phyloP scores from a whole-genome alignment of 2,797 vertebrate species.

The Neosalanx taihuensis region DNA sequence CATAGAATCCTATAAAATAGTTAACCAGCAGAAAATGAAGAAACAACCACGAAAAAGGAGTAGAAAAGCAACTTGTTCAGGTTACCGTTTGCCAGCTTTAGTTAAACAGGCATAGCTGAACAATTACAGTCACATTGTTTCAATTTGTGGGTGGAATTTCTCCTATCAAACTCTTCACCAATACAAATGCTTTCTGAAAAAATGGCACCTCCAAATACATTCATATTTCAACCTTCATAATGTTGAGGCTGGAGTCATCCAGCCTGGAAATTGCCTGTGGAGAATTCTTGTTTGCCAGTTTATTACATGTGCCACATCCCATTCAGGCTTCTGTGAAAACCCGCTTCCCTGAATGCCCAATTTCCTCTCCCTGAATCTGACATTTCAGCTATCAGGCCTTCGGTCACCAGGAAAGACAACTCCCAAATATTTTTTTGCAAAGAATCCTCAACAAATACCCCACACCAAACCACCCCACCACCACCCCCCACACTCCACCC shows the following conservation, averaged over 20 bases:
- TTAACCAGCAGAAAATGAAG: constrained; percentile 32
- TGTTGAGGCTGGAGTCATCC: constrained; percentile 70
- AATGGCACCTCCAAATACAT: constrained; percentile 64
- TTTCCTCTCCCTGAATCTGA: constrained; percentile 72
- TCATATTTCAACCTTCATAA: constrained; percentile 74
- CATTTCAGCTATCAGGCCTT: constrained; percentile 76
- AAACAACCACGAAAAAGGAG: constrained; percentile 29
- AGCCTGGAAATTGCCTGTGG: constrained; percentile 78
- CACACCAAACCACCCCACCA: constrained; percentile 28
- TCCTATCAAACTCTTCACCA: constrained; percentile 64
- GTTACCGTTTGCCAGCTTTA: constrained; percentile 54
- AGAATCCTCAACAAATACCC: constrained; percentile 62
- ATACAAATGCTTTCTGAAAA: constrained; percentile 67
- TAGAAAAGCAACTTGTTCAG: constrained; percentile 26
- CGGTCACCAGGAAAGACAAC: constrained; percentile 68
- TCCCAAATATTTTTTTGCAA: constrained; percentile 68
- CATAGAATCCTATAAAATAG: constrained; percentile 2
- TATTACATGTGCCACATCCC: constrained; percentile 81
- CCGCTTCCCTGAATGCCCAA: constrained; percentile 76
- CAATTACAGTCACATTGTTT: constrained; percentile 69
- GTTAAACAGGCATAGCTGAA: constrained; percentile 68
- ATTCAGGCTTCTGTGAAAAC: constrained; percentile 75
- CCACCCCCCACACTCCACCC: constrained; percentile 57
- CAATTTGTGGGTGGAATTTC: constrained; percentile 68
- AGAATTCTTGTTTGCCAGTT: constrained; percentile 76